These are phyloP conservation scores for Simalia tracyae DNA, from an alignment of 2,797 vertebrate species.

Conservation along the genomic window DNA sequence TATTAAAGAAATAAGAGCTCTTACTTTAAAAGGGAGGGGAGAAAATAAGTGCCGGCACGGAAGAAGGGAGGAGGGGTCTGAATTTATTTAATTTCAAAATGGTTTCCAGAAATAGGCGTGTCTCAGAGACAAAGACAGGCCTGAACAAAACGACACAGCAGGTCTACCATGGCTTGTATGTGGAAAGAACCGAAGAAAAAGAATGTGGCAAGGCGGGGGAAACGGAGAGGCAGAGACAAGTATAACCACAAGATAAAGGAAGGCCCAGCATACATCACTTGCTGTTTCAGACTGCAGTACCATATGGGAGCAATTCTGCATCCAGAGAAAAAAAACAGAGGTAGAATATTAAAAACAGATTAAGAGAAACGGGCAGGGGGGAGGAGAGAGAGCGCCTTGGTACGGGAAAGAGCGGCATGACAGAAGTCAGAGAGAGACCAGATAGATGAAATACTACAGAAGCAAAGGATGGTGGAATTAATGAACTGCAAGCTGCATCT, in stretches of 20 bases:
- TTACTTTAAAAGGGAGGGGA: slow-evolving; percentile 10
- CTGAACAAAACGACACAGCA: background rate
- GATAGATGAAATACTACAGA: background rate
- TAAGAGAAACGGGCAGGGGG: background rate
- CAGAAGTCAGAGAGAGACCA: background rate
- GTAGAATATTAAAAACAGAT: slow-evolving; percentile 17
- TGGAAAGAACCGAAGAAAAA: background rate
- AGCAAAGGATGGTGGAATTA: no score
- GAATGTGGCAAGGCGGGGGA: background rate
- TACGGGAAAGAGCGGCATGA: background rate
- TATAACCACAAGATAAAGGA: background rate
- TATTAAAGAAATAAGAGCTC: slow-evolving; percentile 38
- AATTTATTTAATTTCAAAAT: slow-evolving; percentile 33
- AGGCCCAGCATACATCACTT: background rate
- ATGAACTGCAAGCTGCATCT: background rate
- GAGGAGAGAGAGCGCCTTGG: background rate
- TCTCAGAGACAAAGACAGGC: slow-evolving; percentile 25
- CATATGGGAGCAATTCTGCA: slow-evolving; percentile 1
- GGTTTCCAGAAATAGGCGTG: slow-evolving; percentile 41
- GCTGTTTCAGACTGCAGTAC: background rate
- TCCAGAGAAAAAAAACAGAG: background rate
- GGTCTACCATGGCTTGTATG: background rate
- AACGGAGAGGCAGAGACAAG: background rate
- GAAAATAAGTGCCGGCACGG: background rate
- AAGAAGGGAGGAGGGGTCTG: background rate